phyloP scores from a whole-genome alignment of 1,140 invertebrate species.

The Anastrepha ludens region DNA sequence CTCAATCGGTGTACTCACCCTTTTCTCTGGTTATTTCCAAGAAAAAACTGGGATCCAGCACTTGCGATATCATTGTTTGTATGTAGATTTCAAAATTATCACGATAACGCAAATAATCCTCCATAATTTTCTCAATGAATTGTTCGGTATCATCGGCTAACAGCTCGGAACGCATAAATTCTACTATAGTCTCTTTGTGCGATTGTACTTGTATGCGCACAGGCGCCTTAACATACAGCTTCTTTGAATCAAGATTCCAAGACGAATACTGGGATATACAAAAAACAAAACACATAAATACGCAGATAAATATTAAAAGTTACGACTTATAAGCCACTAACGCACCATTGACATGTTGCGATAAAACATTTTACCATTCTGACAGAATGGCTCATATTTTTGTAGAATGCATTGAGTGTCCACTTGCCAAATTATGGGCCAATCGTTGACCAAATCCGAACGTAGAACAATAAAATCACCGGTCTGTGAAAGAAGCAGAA shows the following conservation, averaged over 20 bases:
- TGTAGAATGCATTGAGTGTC: slow-evolving; percentile 90
- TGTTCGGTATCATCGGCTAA: slow-evolving; percentile 81
- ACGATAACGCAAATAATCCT: slow-evolving; percentile 84
- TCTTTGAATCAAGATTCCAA: slow-evolving; percentile 86
- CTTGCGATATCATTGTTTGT: slow-evolving; percentile 92
- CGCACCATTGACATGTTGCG: slow-evolving; percentile 90
- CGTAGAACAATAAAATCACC: slow-evolving; percentile 90
- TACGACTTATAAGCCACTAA: neutral
- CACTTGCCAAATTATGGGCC: slow-evolving; percentile 89
- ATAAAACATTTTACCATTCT: slow-evolving; percentile 87
- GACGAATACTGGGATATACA: slow-evolving; percentile 81
- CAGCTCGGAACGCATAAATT: slow-evolving; percentile 84
- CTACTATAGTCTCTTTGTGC: slow-evolving; percentile 86
- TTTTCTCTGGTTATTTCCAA: slow-evolving; percentile 92
- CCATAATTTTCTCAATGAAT: slow-evolving; percentile 84
- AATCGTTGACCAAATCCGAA: slow-evolving; percentile 83
- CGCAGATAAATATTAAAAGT: slow-evolving; percentile 46
- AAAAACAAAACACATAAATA: slow-evolving; percentile 62
- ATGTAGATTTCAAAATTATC: slow-evolving; percentile 93
- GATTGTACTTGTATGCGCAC: slow-evolving; percentile 83
- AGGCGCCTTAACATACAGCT: slow-evolving; percentile 85
- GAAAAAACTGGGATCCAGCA: slow-evolving; percentile 90
- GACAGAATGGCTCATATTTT: slow-evolving; percentile 89
- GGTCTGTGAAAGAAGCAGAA: slow-evolving; percentile 77
- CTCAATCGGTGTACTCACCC: slow-evolving; percentile 76